phyloP scores from a whole-genome alignment of 2,113 vertebrate species.

The Upupa epops region DNA sequence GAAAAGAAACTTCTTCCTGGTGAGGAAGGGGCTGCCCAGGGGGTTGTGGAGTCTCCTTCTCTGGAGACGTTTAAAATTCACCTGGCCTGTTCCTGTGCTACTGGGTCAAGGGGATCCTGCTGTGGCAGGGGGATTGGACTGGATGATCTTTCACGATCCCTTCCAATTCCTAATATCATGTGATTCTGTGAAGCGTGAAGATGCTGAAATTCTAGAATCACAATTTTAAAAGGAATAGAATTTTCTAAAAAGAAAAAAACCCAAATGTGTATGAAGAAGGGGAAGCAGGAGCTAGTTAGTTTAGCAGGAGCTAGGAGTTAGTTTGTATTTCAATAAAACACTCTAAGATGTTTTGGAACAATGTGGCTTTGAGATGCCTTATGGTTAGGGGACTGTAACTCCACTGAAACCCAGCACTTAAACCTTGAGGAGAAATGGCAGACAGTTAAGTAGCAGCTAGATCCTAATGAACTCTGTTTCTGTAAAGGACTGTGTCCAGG shows the following conservation, averaged over 20 bases:
- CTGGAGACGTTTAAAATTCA: no score
- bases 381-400: background rate
- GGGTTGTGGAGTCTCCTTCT: no score
- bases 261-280: background rate
- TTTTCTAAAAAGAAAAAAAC: background rate
- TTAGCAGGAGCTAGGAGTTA: no score
- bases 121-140: no score
- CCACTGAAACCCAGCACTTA: background rate
- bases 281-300: background rate
- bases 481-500: background rate
- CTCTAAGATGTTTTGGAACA: background rate
- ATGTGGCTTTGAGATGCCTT: background rate
- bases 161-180: no score
- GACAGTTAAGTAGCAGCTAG: background rate
- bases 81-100: no score
- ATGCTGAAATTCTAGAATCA: background rate
- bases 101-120: no score
- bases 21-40: no score
- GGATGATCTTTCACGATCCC: no score
- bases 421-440: background rate
- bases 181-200: background rate
- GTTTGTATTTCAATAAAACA: background rate
- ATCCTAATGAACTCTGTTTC: background rate
- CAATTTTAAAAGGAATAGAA: background rate
- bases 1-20: no score